Percentiles rank a stretch among this genome's conserved stretches.
These are phyloP conservation scores for Gulo gulo DNA, from an alignment of 2,113 vertebrate genomes.

Conservation along the genomic window DNA sequence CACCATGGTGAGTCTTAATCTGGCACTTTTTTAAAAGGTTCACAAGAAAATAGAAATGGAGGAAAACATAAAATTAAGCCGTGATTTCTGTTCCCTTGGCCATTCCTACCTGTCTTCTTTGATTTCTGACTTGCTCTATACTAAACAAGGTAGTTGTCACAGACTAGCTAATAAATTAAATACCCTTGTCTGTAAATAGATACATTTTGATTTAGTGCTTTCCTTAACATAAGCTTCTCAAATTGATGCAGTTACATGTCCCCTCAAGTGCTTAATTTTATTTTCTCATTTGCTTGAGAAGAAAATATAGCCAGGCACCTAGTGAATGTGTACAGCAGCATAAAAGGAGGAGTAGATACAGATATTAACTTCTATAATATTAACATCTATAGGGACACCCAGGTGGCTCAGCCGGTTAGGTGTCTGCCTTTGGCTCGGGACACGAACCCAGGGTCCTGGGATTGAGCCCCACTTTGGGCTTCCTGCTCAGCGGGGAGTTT, in stretches of 20 bases:
- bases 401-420: neutral
- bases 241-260: constrained; percentile 39
- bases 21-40: neutral
- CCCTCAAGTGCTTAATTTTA: constrained; percentile 45
- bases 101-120: neutral
- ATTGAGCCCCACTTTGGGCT: no score
- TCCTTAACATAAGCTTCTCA: constrained; percentile 54
- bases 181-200: neutral
- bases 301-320: neutral
- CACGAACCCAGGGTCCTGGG: neutral
- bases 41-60: neutral
- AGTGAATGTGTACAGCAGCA: neutral
- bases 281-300: constrained; percentile 47
- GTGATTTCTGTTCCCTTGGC: neutral
- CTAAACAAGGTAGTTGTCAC: constrained; percentile 52
- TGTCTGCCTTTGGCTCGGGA: neutral
- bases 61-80: neutral
- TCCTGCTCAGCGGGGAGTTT: neutral
- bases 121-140: neutral
- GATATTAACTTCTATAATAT: neutral
- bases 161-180: constrained; percentile 49
- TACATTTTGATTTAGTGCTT: constrained; percentile 64
- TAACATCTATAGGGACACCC: neutral
- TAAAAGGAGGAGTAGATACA: neutral
- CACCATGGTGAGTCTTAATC: neutral